Evolutionary conservation across 2,888 invertebrate species (phyloP), one percentile per base, ranked within the genome.

Genomic region (Sminthurinus aureus): DNA sequence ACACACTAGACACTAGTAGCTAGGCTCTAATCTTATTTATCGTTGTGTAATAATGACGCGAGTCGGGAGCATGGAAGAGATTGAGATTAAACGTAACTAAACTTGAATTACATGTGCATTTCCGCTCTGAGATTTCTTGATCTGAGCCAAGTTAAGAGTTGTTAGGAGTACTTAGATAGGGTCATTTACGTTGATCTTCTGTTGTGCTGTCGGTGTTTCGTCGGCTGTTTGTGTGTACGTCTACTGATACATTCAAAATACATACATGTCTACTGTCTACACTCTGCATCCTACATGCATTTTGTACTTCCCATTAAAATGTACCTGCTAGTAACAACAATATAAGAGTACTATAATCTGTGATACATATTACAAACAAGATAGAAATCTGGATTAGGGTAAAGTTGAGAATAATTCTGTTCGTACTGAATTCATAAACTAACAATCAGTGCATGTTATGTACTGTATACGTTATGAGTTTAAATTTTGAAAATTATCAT

Each of bases 61-160:
- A 58, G 58, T 58, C 18, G 58, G 13, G 18, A 13, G 18, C 58
- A 58, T 58, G 13, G 58, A 58, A 11, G 18, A 15, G 13, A 15
- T 58, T 58, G 58, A 58, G 58, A 58, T 58, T 13, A 58, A 58
- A 58, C 13, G 71, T 12, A 26, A 71, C 22, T 71, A 71, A 71
- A 71, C 22, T 71, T 71, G 20, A 71, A 71, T 24, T 76, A 58
- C n/a, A 76, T 76, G 76, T 76, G 76, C 24, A 79, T 79, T 79
- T 79, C 79, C 79, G 79, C 69, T 79, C 51, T 71, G 50, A 71
- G 79, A 79, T 51, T 79, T 76, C 76, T 76, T 76, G 76, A 76
- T 76, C 76, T 76, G 58, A 76, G 76, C 76, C 58, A 76, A 79
- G 71, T 71, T 26, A 20, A 71, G 69, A 71, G 79, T 67, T 69